Evolutionary conservation across 64 coral and sea anemone genomes (phyloP), one percentile per base, ranked within the genome.

Genomic region (Pachyseris speciosa): DNA sequence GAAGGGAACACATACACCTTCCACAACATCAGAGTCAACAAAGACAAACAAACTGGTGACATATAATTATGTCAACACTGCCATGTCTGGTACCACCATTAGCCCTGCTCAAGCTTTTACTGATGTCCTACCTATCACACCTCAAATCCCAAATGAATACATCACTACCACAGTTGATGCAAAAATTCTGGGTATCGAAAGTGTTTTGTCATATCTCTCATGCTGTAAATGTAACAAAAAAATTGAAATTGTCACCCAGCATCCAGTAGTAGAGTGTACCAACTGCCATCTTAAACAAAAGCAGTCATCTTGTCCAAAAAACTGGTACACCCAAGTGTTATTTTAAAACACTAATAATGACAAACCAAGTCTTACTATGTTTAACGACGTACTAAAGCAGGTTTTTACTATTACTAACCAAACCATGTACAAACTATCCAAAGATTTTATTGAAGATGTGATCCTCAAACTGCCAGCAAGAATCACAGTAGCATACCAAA

Each of bases 241-340:
- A 51, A 53, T 52, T 33, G 74, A 52, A 80, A 78, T 50, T 29
- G 34, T 41, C 5, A 52, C 59, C 9, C 28, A 43, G 20, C 26
- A 60, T 52, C 43, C 65, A n/a, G 3, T 84, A 41, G 20, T 91
- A 72, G 44, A 91, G 67, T 91, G 89, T 84, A 39, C 42, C 11
- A 83, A 70, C 32, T 91, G 89, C 89, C 78, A 91, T 59, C 50
- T 91, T 71, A 91, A 91, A 64, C 89, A 84, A 57, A 91, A 91
- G 69, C 37, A 20, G 53, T 61, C 65, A 30, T 41, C 45, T 73
- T 91, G 66, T 58, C 9, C 78, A 10, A 76, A 13, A 61, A 60
- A 88, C 36, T 76, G 86, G 86, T 88, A 64, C 48, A 66, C 50
- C 51, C 86, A 88, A 88, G 39, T 88, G 70, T 70, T 75, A 31